These are phyloP conservation scores for Sarcoramphus papa DNA, from an alignment of 2,797 vertebrate species.

Conservation along the genomic window DNA sequence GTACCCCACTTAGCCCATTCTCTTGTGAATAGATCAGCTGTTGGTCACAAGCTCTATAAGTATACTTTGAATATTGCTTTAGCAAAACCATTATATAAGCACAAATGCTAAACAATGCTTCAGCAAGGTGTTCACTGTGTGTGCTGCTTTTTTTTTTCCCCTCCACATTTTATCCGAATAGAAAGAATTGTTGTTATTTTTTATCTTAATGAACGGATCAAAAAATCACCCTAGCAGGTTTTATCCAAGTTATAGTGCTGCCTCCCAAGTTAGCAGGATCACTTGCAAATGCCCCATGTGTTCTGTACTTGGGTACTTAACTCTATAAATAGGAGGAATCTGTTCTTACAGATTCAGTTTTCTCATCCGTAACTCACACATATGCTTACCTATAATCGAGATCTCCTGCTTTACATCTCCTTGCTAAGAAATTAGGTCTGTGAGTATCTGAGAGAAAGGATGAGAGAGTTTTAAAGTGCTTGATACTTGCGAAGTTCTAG, in stretches of 20 bases:
- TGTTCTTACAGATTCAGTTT: not conserved
- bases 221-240: not conserved
- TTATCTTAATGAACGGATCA: not conserved
- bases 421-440: not conserved
- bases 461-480: not conserved
- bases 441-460: not conserved
- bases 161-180: not conserved
- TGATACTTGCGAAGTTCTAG: not conserved
- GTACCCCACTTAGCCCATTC: not conserved
- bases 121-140: not conserved
- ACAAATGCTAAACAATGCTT: not conserved
- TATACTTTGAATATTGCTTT: not conserved
- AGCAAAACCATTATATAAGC: not conserved
- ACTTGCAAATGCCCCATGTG: not conserved
- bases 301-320: not conserved
- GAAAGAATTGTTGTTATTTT: not conserved
- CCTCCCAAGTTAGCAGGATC: not conserved
- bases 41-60: not conserved
- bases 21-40: not conserved
- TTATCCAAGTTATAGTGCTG: not conserved
- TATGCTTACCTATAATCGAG: not conserved
- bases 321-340: not conserved
- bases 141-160: fast-evolving
- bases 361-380: not conserved
- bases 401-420: not conserved